phyloP scores from a whole-genome alignment of 2,113 vertebrate genomes.

The Serranochromis macrocephalus region DNA sequence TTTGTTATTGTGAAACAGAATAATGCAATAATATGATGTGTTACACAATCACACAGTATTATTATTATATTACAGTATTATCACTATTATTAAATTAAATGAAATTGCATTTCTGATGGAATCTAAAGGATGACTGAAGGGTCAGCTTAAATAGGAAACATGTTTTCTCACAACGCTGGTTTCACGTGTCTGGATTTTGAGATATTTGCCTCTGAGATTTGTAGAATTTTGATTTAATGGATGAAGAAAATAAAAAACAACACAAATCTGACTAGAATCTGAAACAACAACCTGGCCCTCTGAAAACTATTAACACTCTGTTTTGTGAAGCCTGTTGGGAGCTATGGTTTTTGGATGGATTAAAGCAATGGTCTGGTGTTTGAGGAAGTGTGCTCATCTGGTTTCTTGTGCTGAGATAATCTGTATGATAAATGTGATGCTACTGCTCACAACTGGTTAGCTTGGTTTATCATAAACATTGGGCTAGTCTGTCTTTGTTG shows the following conservation, averaged over 20 bases:
- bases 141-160: not conserved
- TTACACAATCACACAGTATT: not conserved
- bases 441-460: not conserved
- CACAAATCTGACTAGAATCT: not conserved
- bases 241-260: not conserved
- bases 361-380: not conserved
- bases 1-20: not conserved
- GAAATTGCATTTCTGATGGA: not conserved
- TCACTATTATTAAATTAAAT: not conserved
- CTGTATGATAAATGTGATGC: not conserved
- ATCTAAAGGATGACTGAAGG: not conserved
- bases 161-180: not conserved
- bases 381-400: not conserved
- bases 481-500: not conserved
- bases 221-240: not conserved
- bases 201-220: not conserved
- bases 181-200: not conserved
- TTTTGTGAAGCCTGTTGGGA: not conserved
- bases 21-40: not conserved
- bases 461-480: not conserved
- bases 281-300: not conserved
- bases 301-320: not conserved
- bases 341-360: not conserved
- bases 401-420: not conserved
- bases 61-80: not conserved